Percentiles rank a stretch among this genome's conserved stretches.
These are phyloP conservation scores for Tachycineta bicolor DNA, from an alignment of 2,113 vertebrate species.

Conservation along the genomic window DNA sequence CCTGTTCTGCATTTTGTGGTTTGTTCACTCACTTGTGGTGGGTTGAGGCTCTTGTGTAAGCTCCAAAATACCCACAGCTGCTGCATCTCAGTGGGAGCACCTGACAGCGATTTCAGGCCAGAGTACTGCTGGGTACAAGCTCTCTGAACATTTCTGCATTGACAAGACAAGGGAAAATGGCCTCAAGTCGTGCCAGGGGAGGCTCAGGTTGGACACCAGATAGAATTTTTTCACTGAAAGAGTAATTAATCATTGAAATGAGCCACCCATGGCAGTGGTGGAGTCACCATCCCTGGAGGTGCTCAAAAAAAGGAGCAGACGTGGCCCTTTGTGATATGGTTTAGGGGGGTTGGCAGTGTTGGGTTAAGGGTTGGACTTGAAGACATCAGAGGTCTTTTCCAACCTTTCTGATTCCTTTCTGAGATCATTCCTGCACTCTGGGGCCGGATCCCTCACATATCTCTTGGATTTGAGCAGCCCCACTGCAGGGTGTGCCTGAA, in stretches of 20 bases:
- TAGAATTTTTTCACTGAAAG: background rate
- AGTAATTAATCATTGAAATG: fast-evolving
- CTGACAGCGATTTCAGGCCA: background rate
- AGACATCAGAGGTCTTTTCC: background rate
- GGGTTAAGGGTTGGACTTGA: background rate
- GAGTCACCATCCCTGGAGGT: background rate
- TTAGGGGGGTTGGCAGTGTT: background rate
- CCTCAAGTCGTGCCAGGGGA: background rate
- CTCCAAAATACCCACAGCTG: background rate
- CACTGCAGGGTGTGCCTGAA: fast-evolving
- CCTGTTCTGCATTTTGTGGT: background rate
- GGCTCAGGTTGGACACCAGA: background rate
- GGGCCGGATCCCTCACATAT: fast-evolving
- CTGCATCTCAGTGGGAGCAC: background rate
- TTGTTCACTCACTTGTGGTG: background rate
- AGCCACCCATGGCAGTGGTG: too few relatives aligned
- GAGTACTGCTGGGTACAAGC: background rate
- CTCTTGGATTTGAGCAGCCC: background rate
- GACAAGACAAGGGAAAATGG: background rate
- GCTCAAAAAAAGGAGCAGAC: background rate
- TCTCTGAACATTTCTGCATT: background rate
- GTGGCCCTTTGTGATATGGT: fast-evolving
- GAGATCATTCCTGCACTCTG: fast-evolving
- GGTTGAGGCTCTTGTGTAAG: background rate
- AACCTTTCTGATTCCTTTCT: fast-evolving